Evolutionary conservation across 2,113 vertebrate genomes (phyloP), one percentile per base, ranked within the genome.

Genomic region (Zosterops hypoxanthus): DNA sequence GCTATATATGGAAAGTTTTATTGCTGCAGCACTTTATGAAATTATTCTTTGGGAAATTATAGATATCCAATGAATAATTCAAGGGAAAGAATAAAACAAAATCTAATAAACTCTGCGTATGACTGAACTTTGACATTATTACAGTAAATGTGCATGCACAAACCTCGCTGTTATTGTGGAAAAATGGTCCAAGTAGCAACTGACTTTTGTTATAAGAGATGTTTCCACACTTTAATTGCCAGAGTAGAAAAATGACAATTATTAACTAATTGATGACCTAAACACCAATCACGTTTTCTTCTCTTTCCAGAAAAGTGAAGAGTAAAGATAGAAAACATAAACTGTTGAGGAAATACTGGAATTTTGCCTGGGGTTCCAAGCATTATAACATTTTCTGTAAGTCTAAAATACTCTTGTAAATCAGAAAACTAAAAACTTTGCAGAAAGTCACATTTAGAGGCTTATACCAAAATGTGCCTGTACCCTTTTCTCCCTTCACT

Each of bases 51-150:
- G 86, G 84, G 86, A 98, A 97, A 97, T 97, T 92, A 96, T 87
- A 92, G 95, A 82, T 92, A 92, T 95, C 76, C 91, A 83, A 98
- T 98, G 97, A 98, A 98, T 98, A 98, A 98, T 98, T 98, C 97
- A 98, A 96, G 78, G 75, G 5, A 88, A 94, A 85, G 86, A 96
- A 97, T 96, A 94, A 95, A 95, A 29, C 94, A 96, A 97, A 97
- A 98, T 98, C 97, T 97, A 98, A 98, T 98, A 97, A 97, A 82
- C 80, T 85, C 97, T 87, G 91, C 2, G 36, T 97, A 65, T 71
- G 90, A 90, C 88, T 97, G 96, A 98, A 97, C 97, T 98, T 95
- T 96, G 97, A 96, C 96, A 85, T 80, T 94, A 94, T 70, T 82
- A 89, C 85, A 86, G 52, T 94, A 87, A 86, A 91, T 52, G 31